A percentile compares a stretch with the other conserved stretches of the same genome.
Conservation (phyloP, 2,797 vertebrate species). For the Myotis vivesi region DNA sequence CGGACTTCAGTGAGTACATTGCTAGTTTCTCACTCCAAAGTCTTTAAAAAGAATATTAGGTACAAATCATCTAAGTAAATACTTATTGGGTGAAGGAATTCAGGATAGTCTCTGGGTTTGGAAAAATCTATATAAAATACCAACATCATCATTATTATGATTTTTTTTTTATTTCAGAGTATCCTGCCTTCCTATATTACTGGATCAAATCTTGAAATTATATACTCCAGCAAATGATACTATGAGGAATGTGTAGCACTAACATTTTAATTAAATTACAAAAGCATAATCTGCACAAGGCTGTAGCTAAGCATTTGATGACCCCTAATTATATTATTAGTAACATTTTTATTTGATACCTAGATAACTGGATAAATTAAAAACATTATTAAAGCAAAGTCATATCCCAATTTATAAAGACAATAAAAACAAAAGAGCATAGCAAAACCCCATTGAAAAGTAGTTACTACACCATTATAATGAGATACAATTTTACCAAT, state of each 20-base stretch:
- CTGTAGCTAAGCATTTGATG: slow-evolving; percentile 29
- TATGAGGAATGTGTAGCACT: not conserved
- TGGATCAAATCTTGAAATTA: slow-evolving; percentile 36
- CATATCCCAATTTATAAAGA: slow-evolving; percentile 57
- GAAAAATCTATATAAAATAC: not conserved
- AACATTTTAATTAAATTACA: slow-evolving; percentile 65
- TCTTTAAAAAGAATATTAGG: slow-evolving; percentile 14
- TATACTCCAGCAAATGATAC: slow-evolving; percentile 21
- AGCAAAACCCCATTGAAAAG: slow-evolving; percentile 49
- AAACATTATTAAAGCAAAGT: slow-evolving; percentile 66
- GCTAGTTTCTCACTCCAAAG: slow-evolving; percentile 24
- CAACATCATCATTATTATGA: not conserved
- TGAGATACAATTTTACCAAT: slow-evolving; percentile 29
- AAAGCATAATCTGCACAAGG: slow-evolving; percentile 2
- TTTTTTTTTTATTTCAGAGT: slow-evolving; percentile 29
- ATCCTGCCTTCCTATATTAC: not conserved
- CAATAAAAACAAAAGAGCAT: slow-evolving; percentile 54
- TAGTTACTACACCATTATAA: slow-evolving; percentile 15
- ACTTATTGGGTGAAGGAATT: slow-evolving; percentile 26
- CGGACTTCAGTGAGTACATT: too few species aligned
- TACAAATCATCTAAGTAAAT: not conserved
- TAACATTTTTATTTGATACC: slow-evolving; percentile 54
- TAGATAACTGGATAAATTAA: slow-evolving; percentile 52
- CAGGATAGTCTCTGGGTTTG: not conserved
- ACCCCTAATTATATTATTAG: slow-evolving; percentile 45